Percentiles rank a stretch among this genome's conserved stretches.
Evolutionary conservation across 2,888 invertebrate genomes (phyloP).

Genomic region (Idaea biselata): DNA sequence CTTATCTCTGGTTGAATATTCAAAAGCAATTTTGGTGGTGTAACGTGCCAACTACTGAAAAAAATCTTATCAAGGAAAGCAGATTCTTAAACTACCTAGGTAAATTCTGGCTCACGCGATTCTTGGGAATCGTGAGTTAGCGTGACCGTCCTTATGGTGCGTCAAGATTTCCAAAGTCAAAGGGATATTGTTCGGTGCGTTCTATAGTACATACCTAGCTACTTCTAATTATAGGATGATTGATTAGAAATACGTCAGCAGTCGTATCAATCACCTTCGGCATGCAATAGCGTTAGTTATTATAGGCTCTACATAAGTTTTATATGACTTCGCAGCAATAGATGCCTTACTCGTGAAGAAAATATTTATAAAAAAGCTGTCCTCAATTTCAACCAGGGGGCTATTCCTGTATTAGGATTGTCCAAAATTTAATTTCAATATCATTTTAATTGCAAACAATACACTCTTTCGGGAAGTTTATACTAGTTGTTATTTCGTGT

Average conservation of each 20-base stretch:
- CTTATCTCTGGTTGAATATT: constrained; percentile 54
- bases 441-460: too few species aligned
- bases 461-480: too few species aligned
- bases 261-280: background rate
- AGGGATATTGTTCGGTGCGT: constrained; percentile 15
- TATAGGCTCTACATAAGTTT: background rate
- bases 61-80: constrained; percentile 23
- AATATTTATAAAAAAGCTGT: too few species aligned
- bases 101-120: constrained; percentile 29
- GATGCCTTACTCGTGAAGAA: too few species aligned
- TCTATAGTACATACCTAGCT: background rate
- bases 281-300: background rate
- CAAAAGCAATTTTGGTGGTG: constrained; percentile 29
- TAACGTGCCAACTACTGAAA: constrained; percentile 21
- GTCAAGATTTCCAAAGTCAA: constrained; percentile 27
- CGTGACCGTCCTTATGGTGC: constrained; percentile 21
- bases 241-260: background rate
- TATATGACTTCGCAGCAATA: too few species aligned
- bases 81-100: constrained; percentile 5
- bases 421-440: too few species aligned
- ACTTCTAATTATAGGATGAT: background rate
- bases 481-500: too few species aligned
- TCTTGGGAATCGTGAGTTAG: constrained; percentile 19
- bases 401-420: too few species aligned
- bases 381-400: too few species aligned